Evolutionary conservation across 2,888 invertebrate species (phyloP).

Genomic region (Pollenia angustigena): DNA sequence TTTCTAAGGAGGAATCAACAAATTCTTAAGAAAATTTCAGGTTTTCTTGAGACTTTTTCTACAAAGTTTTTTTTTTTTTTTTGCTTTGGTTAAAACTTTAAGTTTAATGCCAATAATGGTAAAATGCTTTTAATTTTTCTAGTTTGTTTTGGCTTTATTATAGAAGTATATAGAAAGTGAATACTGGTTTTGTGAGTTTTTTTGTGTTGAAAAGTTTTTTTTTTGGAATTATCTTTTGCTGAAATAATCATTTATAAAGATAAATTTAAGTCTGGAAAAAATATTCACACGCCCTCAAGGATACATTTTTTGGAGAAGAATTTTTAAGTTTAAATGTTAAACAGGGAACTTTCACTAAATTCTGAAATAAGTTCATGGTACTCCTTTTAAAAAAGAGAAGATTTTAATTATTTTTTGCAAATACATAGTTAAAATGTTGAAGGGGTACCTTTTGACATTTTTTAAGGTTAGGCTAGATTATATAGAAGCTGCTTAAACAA

Average conservation of each 20-base stretch:
- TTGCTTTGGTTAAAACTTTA: conserved; percentile 33
- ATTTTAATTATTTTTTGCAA: no score
- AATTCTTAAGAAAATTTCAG: conserved; percentile 73
- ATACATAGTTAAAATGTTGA: neutral
- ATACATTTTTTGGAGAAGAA: conserved; percentile 43
- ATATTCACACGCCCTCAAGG: conserved; percentile 74
- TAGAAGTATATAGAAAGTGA: conserved; percentile 68
- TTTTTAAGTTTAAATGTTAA: neutral
- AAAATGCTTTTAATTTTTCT: conserved; percentile 71
- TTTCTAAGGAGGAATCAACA: conserved; percentile 42
- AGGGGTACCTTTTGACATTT: neutral
- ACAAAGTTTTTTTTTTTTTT: neutral
- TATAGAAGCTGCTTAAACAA: no score
- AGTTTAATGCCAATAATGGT: conserved; percentile 71
- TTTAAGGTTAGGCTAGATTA: no score
- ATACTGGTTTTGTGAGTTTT: conserved; percentile 72
- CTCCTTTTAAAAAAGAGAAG: no score
- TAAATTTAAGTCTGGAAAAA: conserved; percentile 39
- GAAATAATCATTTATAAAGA: conserved; percentile 31
- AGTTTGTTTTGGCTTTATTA: conserved; percentile 51
- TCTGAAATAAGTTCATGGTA: neutral
- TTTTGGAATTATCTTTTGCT: neutral
- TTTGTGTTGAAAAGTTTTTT: neutral
- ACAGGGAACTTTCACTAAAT: conserved; percentile 44
- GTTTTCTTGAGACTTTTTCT: conserved; percentile 63